Percentiles rank a stretch among this genome's conserved stretches.
phyloP scores from a whole-genome alignment of 2,797 vertebrate species.

The Lacerta agilis region DNA sequence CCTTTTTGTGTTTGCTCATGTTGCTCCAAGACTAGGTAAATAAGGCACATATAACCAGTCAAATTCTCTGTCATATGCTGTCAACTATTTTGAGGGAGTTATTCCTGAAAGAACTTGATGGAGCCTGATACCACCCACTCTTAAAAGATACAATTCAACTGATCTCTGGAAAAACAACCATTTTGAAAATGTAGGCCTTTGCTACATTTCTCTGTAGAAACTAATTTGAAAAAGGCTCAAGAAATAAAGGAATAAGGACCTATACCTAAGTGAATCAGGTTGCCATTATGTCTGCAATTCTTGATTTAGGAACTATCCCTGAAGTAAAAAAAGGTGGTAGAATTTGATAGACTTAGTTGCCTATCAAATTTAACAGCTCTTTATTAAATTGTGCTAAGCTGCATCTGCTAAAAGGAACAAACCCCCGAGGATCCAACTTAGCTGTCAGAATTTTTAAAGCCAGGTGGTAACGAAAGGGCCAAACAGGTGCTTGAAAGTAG shows the following conservation, averaged over 20 bases:
- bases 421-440: neutral
- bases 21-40: neutral
- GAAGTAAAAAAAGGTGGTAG: neutral
- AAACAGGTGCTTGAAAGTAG: neutral
- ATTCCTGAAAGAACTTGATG: neutral
- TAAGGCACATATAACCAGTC: neutral
- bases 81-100: neutral
- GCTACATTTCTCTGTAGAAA: neutral
- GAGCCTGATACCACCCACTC: neutral
- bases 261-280: neutral
- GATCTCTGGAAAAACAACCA: neutral
- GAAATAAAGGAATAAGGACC: neutral
- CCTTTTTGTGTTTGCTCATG: neutral
- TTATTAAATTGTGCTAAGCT: neutral
- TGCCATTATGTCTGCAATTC: neutral
- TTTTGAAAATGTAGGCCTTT: neutral
- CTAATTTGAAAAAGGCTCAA: neutral
- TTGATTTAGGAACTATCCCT: neutral
- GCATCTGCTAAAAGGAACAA: neutral
- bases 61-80: neutral
- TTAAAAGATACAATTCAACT: neutral
- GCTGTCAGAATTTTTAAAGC: neutral
- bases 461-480: neutral
- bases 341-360: neutral
- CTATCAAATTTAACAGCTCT: neutral